These are phyloP conservation scores for Littorina saxatilis DNA, from an alignment of 1,140 invertebrate species.

Conservation along the genomic window DNA sequence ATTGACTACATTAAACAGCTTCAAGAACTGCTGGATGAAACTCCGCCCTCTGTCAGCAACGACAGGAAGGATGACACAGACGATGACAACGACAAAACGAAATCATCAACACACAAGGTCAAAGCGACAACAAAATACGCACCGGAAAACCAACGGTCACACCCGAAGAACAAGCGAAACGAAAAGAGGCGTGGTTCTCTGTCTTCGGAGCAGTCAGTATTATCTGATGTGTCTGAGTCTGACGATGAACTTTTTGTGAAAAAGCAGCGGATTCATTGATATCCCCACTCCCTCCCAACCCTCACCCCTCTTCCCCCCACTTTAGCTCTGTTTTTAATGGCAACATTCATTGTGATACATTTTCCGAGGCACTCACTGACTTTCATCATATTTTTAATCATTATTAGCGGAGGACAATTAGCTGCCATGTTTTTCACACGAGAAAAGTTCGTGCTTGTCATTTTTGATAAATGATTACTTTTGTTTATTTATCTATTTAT, in stretches of 20 bases:
- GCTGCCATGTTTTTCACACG: no score
- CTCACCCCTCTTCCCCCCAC: no score
- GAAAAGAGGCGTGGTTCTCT: constrained; percentile 3
- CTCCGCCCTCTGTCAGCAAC: constrained; percentile 12
- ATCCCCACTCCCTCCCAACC: not conserved
- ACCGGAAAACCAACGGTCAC: not conserved
- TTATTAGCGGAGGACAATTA: no score
- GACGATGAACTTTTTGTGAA: constrained; percentile 17
- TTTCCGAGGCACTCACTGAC: no score
- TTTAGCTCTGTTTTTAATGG: no score
- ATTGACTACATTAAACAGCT: constrained; percentile 93
- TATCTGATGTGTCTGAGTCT: not conserved
- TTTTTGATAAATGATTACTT: no score
- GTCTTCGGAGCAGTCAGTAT: constrained; percentile 11
- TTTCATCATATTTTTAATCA: no score
- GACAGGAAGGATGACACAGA: not conserved
- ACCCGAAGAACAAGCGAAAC: not conserved
- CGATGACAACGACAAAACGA: not conserved
- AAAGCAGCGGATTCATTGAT: not conserved
- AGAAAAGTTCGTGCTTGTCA: no score
- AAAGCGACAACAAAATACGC: not conserved
- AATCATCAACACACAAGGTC: not conserved
- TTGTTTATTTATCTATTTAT: no score
- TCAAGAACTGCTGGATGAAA: constrained; percentile 83
- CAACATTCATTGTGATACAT: no score